Evolutionary conservation across 2,888 invertebrate genomes (phyloP).

Genomic region (Synergus itoensis): DNA sequence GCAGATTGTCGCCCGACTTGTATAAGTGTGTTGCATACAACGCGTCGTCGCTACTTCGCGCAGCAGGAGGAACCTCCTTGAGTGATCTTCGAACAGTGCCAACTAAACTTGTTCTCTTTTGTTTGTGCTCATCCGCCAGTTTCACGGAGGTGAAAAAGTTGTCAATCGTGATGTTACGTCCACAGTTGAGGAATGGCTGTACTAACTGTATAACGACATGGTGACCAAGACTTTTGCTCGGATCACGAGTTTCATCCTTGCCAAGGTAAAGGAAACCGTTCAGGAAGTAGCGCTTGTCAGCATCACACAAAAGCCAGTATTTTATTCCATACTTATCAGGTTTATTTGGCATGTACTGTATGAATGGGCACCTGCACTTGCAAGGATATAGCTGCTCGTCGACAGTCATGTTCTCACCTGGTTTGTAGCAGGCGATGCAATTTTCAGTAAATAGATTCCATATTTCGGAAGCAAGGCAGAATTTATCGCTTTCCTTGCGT

Average conservation of each 20-base stretch:
- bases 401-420: slow-evolving; percentile 55
- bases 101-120: slow-evolving; percentile 41
- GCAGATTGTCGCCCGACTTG: slow-evolving; percentile 4
- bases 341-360: slow-evolving; percentile 67
- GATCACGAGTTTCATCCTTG: slow-evolving; percentile 51
- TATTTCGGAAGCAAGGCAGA: slow-evolving; percentile 56
- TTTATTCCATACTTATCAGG: slow-evolving; percentile 53
- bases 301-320: slow-evolving; percentile 50
- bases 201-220: not conserved
- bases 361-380: slow-evolving; percentile 64
- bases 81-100: slow-evolving; percentile 40
- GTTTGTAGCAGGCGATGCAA: slow-evolving; percentile 54
- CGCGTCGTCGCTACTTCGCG: too few species aligned
- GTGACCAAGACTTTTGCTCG: not conserved
- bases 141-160: not conserved
- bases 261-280: slow-evolving; percentile 55
- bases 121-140: not conserved
- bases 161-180: not conserved
- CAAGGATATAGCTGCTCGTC: slow-evolving; percentile 64
- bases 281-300: slow-evolving; percentile 51
- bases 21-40: too few species aligned
- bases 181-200: not conserved
- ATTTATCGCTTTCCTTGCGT: slow-evolving; percentile 57
- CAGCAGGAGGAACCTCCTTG: slow-evolving; percentile 20
- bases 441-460: slow-evolving; percentile 59